These are phyloP conservation scores for Zophobas morio DNA, from an alignment of 1,140 invertebrate genomes.

Conservation along the genomic window DNA sequence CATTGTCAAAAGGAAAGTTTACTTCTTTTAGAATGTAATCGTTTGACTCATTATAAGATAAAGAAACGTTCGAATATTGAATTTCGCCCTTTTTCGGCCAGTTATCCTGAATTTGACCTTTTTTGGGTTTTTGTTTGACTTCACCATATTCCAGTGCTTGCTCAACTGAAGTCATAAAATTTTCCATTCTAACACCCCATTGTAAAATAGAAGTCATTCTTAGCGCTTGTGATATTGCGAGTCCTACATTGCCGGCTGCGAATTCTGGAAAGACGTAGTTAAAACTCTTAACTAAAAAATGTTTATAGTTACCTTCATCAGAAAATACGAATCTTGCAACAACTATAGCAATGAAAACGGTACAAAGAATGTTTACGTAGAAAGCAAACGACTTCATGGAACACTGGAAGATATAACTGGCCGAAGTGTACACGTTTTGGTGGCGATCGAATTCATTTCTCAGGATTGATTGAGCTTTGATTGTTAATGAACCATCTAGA, in stretches of 20 bases:
- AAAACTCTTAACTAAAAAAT: not conserved
- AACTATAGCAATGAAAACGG: not conserved
- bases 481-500: conserved; percentile 83
- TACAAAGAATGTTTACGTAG: conserved; percentile 80
- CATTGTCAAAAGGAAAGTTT: conserved; percentile 76
- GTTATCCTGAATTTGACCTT: conserved; percentile 67
- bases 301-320: not conserved
- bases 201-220: too few species aligned
- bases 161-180: conserved; percentile 85
- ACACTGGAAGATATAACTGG: conserved; percentile 75
- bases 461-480: conserved; percentile 83
- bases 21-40: conserved; percentile 81
- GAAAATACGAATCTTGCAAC: conserved; percentile 1
- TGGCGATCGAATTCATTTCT: conserved; percentile 85
- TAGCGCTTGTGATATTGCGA: too few species aligned
- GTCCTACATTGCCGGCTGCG: conserved; percentile 77
- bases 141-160: conserved; percentile 80
- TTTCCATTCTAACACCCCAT: conserved; percentile 69
- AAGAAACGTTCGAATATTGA: conserved; percentile 75
- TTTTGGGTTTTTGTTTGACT: conserved; percentile 76
- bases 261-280: conserved; percentile 70
- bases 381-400: conserved; percentile 79
- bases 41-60: conserved; percentile 74
- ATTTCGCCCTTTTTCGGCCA: conserved; percentile 84
- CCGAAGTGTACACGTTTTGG: conserved; percentile 80